phyloP scores from a whole-genome alignment of 1,140 invertebrate species.

The Oncopodura yosiiana region DNA sequence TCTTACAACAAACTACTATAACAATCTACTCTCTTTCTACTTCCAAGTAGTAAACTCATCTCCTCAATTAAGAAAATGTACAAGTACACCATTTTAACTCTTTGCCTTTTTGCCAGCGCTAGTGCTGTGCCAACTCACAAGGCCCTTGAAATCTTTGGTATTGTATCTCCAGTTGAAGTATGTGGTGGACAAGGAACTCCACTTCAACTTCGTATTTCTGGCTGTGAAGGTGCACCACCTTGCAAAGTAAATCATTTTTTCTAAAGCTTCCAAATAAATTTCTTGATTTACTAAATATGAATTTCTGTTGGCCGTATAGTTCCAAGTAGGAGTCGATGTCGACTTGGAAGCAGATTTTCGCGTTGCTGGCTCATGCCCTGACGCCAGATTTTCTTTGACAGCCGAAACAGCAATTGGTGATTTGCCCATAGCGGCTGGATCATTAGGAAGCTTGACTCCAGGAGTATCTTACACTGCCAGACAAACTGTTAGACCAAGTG shows the following conservation, averaged over 20 bases:
- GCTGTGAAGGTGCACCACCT: constrained; percentile 4
- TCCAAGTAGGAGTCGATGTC: no score
- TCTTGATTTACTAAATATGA: background rate
- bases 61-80: no score
- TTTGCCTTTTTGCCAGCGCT: no score
- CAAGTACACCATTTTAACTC: no score
- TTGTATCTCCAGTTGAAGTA: background rate
- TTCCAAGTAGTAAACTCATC: no score
- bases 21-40: no score
- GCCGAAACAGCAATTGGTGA: constrained; percentile 1
- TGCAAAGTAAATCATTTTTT: background rate
- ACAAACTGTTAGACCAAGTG: constrained; percentile 1
- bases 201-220: background rate
- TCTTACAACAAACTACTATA: no score
- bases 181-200: background rate
- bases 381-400: constrained; percentile 2
- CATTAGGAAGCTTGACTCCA: background rate
- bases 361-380: background rate
- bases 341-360: constrained; percentile 1
- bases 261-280: background rate
- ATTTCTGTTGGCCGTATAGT: no score
- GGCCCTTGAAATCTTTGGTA: background rate
- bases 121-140: background rate
- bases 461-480: background rate
- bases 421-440: background rate